Base-by-base conservation (phyloP, 2,888 invertebrate species). In the Pemphredon lugubris region DNA sequence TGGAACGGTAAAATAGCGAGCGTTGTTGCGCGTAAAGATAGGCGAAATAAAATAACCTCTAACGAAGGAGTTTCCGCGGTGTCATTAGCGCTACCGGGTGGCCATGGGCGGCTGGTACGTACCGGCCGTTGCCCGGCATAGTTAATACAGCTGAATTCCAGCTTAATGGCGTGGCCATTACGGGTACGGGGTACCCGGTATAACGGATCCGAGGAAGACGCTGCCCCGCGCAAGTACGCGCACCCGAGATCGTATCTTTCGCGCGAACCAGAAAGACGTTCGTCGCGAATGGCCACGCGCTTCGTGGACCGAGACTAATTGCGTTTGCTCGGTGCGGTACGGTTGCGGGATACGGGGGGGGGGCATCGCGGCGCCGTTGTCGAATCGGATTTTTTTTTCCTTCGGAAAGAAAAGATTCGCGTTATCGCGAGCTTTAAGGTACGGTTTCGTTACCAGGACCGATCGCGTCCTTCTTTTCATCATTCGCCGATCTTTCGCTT, bases 141-240 rank as follows among this genome's bases (percentile, higher is more conserved):
- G 75, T 79, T 81, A 73, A 82, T 82, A 82, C 77, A 77, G 64
- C 77, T 76, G 81, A 81, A 81, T 81, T 81, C 81, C 81, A 79
- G 55, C 77, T 79, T 81, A 81, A 81, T 82, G 81, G 79, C 70
- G 72, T 64, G 58, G 42, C 75, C 14, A n/a, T n/a, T n/a, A n/a
- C n/a, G n/a, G n/a, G n/a, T n/a, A n/a, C n/a, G n/a, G n/a, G n/a
- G n/a, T n/a, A n/a, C n/a, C n/a, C n/a, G n/a, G n/a, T n/a, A n/a
- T n/a, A n/a, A 34, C 51, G 45, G 58, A 51, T 13, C 58, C 39
- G 39, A 30, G 20, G 6, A n/a, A n/a, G 59, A 74, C 47, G 50
- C 32, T 50, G 30, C 58, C 32, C 39, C 58, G 58, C 61, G 23
- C 40, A n/a, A 45, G 44, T 74, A 54, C 44, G 39, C 66, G 39